phyloP scores from a whole-genome alignment of 2,797 vertebrate genomes.

The Sebastes taczanowskii region DNA sequence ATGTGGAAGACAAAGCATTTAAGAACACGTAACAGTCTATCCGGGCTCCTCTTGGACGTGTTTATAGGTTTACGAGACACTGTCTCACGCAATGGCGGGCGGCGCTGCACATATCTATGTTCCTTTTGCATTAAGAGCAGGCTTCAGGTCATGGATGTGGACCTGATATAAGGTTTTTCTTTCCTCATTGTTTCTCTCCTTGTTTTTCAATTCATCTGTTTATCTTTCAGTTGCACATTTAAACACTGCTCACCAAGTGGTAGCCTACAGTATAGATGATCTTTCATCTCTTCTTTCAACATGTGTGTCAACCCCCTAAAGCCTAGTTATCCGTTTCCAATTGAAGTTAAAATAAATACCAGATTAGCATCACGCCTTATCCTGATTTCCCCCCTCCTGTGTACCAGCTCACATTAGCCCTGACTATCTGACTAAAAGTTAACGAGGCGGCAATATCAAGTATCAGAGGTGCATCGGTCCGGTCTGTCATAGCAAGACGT shows the following conservation, averaged over 20 bases:
- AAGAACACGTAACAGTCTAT: conserved; percentile 76
- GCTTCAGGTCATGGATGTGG: neutral
- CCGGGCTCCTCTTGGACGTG: conserved; percentile 68
- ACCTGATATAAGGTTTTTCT: neutral
- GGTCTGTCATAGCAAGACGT: conserved; percentile 6
- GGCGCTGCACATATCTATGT: conserved; percentile 40
- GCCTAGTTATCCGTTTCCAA: conserved; percentile 13
- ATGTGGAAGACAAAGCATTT: conserved; percentile 83
- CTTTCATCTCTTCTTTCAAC: neutral
- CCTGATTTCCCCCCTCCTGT: conserved; percentile 11
- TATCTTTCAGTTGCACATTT: neutral
- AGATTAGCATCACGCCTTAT: conserved; percentile 10
- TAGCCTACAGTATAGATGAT: neutral
- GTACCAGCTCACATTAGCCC: conserved; percentile 5
- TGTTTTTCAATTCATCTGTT: neutral
- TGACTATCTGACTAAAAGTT: conserved; percentile 26
- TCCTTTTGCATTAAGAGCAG: conserved; percentile 21
- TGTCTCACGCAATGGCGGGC: conserved; percentile 74
- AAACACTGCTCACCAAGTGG: neutral
- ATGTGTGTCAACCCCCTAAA: neutral
- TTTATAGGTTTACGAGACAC: conserved; percentile 70
- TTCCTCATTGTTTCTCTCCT: neutral
- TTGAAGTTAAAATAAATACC: conserved; percentile 33
- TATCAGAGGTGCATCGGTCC: conserved; percentile 14
- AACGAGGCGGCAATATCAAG: conserved; percentile 34